Evolutionary conservation across 2,888 invertebrate species (phyloP), one percentile per base, ranked within the genome.

Genomic region (Lymantria monacha): DNA sequence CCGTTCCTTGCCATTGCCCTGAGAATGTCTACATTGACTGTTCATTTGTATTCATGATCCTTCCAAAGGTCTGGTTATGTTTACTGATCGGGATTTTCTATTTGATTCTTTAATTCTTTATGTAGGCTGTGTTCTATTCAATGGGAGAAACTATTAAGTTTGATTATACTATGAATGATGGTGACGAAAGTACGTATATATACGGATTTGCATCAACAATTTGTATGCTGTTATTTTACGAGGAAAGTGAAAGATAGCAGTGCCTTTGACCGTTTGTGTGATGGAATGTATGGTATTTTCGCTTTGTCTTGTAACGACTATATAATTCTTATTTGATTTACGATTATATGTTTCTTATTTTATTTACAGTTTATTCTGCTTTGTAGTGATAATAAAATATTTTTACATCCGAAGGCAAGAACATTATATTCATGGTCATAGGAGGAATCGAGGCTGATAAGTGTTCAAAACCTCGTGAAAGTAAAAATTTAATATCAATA

Each of bases 1-100:
- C 85, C 81, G 87, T 87, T 86, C 80, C 76, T 83, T 82, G 81
- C 85, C 81, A 74, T 76, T 74, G 81, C 76, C 79, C 79, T 81
- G 85, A 83, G 88, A 87, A 89, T 79, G 59, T 46, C 69, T 74
- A 75, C 76, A 69, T 69, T 67, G 62, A 62, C 53, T 44, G 51
- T 70, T 76, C 70, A 82, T 90, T 88, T 71, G 70, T 78, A 90
- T 87, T 87, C 88, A 70, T 55, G 53, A 56, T 61, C 51, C 60
- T 61, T 54, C 53, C 57, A 45, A 63, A 55, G 50, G 66, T 66
- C 66, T 76, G 71, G 68, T 68, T 70, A 69, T 75, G 87, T 76
- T 69, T 85, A 83, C 83, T 74, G 82, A 88, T 85, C 72, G 76
- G 63, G 70, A 74, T 79, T 85, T 66, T 69, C 69, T 68, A 71